These are phyloP conservation scores for Campylorhamphus procurvoides DNA, from an alignment of 2,113 vertebrate genomes.

Conservation along the genomic window DNA sequence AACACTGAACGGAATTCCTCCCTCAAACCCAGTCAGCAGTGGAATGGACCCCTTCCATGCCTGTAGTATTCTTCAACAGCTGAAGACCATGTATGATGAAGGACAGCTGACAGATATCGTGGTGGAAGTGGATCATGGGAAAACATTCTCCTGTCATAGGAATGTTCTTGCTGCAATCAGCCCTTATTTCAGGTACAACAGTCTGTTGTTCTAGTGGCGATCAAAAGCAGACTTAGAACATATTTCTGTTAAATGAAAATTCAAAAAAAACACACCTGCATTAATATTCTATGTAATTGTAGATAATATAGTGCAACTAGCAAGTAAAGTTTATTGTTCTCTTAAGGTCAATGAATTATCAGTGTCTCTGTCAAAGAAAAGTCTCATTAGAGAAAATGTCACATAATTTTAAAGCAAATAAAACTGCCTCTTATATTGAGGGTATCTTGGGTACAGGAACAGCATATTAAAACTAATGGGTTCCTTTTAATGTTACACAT, in stretches of 20 bases:
- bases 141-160: conserved; percentile 95
- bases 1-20: conserved; percentile 89
- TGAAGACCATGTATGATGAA: conserved; percentile 96
- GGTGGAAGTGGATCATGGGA: conserved; percentile 96
- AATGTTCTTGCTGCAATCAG: conserved; percentile 99
- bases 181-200: conserved; percentile 87
- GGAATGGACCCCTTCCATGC: conserved; percentile 94
- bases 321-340: not conserved
- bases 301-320: not conserved
- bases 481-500: not conserved
- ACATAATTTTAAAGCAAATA: not conserved
- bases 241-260: not conserved
- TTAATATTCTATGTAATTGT: not conserved
- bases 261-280: not conserved
- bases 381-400: not conserved
- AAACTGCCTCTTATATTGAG: not conserved
- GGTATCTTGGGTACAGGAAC: not conserved
- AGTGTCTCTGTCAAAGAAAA: not conserved
- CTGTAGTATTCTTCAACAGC: conserved; percentile 95
- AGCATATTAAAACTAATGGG: not conserved
- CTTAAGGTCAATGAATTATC: not conserved
- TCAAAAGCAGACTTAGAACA: not conserved
- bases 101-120: conserved; percentile 97
- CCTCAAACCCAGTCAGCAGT: conserved; percentile 81
- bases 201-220: not conserved